These are phyloP conservation scores for Lysandra coridon DNA, from an alignment of 2,888 invertebrate species.

Conservation along the genomic window DNA sequence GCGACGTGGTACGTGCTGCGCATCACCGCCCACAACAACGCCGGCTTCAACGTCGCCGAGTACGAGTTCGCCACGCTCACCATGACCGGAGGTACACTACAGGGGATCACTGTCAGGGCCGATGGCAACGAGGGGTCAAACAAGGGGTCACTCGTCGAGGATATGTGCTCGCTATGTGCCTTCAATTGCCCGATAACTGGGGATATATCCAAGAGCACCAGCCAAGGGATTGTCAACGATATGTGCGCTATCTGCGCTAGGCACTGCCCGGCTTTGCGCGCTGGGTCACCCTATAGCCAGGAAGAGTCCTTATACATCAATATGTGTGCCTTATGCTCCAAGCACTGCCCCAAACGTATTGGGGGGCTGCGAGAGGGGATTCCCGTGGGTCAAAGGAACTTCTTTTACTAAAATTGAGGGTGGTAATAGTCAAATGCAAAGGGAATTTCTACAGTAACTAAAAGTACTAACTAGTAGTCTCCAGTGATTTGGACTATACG, in stretches of 20 bases:
- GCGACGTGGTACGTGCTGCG: conserved; percentile 96
- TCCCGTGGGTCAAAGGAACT: not conserved
- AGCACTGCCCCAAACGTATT: not conserved
- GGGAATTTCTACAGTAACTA: not conserved
- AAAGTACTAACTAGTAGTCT: no score
- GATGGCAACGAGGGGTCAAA: not conserved
- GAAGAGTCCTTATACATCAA: not conserved
- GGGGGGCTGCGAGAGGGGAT: not conserved
- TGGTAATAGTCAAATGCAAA: not conserved
- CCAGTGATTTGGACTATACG: not conserved
- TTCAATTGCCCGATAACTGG: not conserved
- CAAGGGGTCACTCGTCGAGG: not conserved
- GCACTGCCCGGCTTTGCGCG: not conserved
- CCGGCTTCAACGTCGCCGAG: conserved; percentile 96
- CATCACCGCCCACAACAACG: conserved; percentile 96
- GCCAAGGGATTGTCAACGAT: not conserved
- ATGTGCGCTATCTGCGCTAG: not conserved
- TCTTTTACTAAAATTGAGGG: not conserved
- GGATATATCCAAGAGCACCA: not conserved
- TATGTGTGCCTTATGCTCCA: not conserved
- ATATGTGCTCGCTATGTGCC: conserved; percentile 4
- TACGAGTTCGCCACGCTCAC: conserved; percentile 97
- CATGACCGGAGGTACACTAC: conserved; percentile 90
- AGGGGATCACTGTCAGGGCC: not conserved
- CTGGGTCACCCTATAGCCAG: not conserved